Conservation (phyloP, 2,113 vertebrate species). For the Xerus inauris region DNA sequence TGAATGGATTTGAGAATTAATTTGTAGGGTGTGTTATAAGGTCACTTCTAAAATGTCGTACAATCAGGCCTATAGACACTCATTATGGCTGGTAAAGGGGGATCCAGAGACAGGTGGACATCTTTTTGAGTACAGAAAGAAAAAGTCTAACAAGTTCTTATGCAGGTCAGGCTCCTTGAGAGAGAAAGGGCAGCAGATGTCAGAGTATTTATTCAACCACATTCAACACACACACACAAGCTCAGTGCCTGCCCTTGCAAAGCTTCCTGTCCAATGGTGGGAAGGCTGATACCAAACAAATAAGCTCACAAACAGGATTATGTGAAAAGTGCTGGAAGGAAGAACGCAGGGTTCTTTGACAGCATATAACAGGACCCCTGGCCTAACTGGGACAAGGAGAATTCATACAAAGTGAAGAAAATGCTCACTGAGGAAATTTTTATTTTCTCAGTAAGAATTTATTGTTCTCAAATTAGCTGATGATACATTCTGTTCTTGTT, state of each 20-base stretch:
- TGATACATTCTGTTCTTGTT: not conserved
- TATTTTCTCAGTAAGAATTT: not conserved
- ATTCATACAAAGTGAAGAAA: not conserved
- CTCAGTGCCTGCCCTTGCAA: not conserved
- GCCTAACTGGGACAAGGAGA: not conserved
- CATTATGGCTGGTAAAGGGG: not conserved
- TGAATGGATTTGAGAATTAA: constrained; percentile 40
- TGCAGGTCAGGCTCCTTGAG: not conserved
- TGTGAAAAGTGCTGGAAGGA: not conserved
- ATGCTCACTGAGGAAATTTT: constrained; percentile 5
- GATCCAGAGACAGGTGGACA: not conserved
- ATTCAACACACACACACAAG: not conserved
- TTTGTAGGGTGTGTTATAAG: not conserved
- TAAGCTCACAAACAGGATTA: not conserved
- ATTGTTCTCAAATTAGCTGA: not conserved
- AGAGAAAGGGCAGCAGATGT: not conserved
- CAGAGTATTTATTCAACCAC: not conserved
- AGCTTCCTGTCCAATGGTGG: not conserved
- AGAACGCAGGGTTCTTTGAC: not conserved
- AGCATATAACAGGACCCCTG: not conserved
- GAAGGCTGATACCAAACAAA: not conserved
- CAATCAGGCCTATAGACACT: not conserved
- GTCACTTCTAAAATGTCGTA: not conserved
- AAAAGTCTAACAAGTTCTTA: constrained; percentile 28
- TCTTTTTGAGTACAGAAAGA: not conserved